phyloP scores from a whole-genome alignment of 2,888 invertebrate genomes.

The Drosophila cognata region DNA sequence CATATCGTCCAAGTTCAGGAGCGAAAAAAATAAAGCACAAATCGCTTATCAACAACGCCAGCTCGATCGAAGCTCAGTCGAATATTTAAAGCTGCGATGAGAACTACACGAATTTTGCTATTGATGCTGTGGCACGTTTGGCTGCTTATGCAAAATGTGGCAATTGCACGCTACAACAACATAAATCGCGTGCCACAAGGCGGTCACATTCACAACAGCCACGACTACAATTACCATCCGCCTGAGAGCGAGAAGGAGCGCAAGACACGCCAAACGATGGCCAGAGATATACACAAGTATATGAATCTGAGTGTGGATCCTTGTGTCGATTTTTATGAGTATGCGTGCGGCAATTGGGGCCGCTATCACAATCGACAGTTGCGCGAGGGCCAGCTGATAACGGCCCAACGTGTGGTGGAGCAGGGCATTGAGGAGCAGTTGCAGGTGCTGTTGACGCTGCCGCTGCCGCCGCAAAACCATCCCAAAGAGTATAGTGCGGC shows the following conservation, averaged over 20 bases:
- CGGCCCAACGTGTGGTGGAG: slow-evolving; percentile 67
- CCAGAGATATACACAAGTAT: slow-evolving; percentile 62
- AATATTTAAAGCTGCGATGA: slow-evolving; percentile 54
- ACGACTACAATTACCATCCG: slow-evolving; percentile 12
- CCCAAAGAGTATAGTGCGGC: slow-evolving; percentile 36
- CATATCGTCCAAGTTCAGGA: slow-evolving; percentile 67
- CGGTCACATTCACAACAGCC: slow-evolving; percentile 7
- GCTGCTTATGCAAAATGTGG: slow-evolving; percentile 10
- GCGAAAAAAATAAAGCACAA: slow-evolving; percentile 33
- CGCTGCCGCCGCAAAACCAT: slow-evolving; percentile 43
- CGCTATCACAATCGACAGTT: slow-evolving; percentile 49
- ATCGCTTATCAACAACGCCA: slow-evolving; percentile 48
- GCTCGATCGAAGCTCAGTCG: slow-evolving; percentile 45
- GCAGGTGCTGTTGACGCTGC: slow-evolving; percentile 59
- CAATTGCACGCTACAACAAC: slow-evolving; percentile 19
- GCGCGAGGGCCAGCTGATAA: slow-evolving; percentile 54
- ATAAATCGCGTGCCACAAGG: slow-evolving; percentile 37
- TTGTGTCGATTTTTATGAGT: slow-evolving; percentile 82
- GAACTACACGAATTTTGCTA: slow-evolving; percentile 42
- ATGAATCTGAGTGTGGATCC: slow-evolving; percentile 79
- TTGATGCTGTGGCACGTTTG: neutral
- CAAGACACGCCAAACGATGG: slow-evolving; percentile 43
- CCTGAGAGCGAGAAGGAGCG: slow-evolving; percentile 44
- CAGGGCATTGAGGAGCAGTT: slow-evolving; percentile 60
- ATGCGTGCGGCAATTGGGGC: slow-evolving; percentile 82